A percentile compares a stretch with the other conserved stretches of the same genome.
phyloP scores from a whole-genome alignment of 2,888 invertebrate genomes.

The Lathronympha strigana region DNA sequence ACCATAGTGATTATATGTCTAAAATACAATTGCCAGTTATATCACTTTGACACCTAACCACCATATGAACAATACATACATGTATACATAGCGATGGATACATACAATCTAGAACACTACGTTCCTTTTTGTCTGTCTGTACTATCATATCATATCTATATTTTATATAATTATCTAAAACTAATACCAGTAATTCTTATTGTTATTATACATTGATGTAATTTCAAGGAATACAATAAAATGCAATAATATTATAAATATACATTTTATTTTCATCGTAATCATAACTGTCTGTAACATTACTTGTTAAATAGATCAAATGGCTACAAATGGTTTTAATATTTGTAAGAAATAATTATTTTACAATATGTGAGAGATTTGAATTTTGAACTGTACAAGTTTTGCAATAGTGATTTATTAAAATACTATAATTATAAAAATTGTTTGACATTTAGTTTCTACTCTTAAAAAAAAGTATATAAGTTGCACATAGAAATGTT shows the following conservation, averaged over 20 bases:
- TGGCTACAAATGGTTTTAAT: not conserved
- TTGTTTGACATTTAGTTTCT: not conserved
- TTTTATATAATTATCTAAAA: too few species aligned
- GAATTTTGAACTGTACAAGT: not conserved
- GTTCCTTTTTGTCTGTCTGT: too few species aligned
- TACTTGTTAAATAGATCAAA: not conserved
- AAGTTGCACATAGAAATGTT: not conserved
- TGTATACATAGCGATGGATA: too few species aligned
- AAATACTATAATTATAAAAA: not conserved
- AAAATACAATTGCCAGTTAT: too few species aligned
- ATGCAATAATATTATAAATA: not conserved
- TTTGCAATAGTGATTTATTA: not conserved
- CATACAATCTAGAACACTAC: too few species aligned
- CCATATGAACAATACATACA: too few species aligned
- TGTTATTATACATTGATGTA: not conserved
- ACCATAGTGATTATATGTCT: too few species aligned
- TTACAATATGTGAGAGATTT: not conserved
- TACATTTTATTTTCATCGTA: slow-evolving; percentile 13
- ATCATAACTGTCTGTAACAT: not conserved
- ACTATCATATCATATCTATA: too few species aligned
- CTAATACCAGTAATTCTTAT: not conserved
- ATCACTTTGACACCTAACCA: too few species aligned
- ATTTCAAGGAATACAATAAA: not conserved
- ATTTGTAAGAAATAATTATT: not conserved
- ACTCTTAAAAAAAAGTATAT: not conserved